These are phyloP conservation scores for Tetrapedia diversipes DNA, from an alignment of 2,888 invertebrate genomes.

Conservation along the genomic window DNA sequence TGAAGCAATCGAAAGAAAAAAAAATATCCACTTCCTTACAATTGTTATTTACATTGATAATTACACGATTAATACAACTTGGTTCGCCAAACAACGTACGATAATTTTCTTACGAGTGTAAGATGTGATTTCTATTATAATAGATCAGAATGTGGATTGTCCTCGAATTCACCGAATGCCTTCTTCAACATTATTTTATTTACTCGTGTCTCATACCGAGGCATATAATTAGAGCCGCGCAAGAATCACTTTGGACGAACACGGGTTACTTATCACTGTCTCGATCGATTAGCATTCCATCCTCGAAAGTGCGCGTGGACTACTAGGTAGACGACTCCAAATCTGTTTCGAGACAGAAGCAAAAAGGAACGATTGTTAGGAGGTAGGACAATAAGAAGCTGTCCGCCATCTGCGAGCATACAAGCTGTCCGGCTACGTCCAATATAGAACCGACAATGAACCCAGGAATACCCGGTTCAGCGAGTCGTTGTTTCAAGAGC, in stretches of 20 bases:
- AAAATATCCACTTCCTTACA: too few relatives aligned
- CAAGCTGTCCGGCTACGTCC: background rate
- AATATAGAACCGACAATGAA: conserved; percentile 21
- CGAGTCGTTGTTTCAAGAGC: conserved; percentile 3
- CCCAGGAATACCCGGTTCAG: background rate
- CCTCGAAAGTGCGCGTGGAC: background rate
- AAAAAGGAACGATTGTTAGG: background rate
- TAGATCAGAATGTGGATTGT: too few relatives aligned
- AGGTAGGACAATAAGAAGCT: background rate
- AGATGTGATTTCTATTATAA: too few relatives aligned
- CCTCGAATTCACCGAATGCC: too few relatives aligned
- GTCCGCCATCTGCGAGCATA: background rate
- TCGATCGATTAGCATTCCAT: rapidly evolving
- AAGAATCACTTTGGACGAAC: background rate
- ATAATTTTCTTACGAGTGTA: too few relatives aligned
- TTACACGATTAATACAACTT: too few relatives aligned
- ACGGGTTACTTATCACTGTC: background rate
- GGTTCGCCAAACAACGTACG: too few relatives aligned
- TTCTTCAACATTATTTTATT: too few relatives aligned
- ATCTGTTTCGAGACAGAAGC: background rate
- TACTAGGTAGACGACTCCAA: background rate
- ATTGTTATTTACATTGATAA: too few relatives aligned
- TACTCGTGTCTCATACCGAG: too few relatives aligned
- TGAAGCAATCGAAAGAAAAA: too few relatives aligned
- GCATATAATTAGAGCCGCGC: too few relatives aligned